A percentile compares a stretch with the other conserved stretches of the same genome.
Conservation (phyloP, 2,797 vertebrate genomes). For the Argentina silus region DNA sequence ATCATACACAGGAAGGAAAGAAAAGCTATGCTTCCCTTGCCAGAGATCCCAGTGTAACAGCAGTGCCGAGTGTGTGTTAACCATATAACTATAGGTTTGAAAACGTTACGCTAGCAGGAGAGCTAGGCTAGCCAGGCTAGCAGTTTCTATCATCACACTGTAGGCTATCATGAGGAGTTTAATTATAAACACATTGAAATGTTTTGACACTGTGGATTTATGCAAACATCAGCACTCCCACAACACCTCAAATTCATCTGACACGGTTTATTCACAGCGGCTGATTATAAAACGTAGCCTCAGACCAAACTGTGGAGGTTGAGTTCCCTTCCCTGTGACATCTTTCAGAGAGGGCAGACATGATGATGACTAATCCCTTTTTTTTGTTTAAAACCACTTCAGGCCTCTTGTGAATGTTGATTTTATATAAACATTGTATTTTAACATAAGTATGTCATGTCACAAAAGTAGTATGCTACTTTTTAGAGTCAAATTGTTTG, state of each 20-base stretch:
- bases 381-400: neutral
- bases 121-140: neutral
- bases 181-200: slow-evolving; percentile 16
- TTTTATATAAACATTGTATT: no score
- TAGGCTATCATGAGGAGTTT: slow-evolving; percentile 19
- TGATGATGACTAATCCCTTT: neutral
- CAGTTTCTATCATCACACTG: no score
- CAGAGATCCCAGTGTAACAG: slow-evolving; percentile 3
- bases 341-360: neutral
- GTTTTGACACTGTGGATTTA: slow-evolving; percentile 22
- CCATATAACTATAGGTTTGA: neutral
- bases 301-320: slow-evolving; percentile 12
- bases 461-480: no score
- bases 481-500: no score
- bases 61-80: neutral
- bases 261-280: slow-evolving; percentile 11
- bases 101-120: neutral
- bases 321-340: neutral
- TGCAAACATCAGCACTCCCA: slow-evolving; percentile 31
- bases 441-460: no score
- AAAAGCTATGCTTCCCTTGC: slow-evolving; percentile 27
- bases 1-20: neutral
- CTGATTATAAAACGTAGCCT: slow-evolving; percentile 1
- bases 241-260: slow-evolving; percentile 26
- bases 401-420: neutral